phyloP scores from a whole-genome alignment of 2,888 invertebrate genomes.

The Trileptium ribeirensis region DNA sequence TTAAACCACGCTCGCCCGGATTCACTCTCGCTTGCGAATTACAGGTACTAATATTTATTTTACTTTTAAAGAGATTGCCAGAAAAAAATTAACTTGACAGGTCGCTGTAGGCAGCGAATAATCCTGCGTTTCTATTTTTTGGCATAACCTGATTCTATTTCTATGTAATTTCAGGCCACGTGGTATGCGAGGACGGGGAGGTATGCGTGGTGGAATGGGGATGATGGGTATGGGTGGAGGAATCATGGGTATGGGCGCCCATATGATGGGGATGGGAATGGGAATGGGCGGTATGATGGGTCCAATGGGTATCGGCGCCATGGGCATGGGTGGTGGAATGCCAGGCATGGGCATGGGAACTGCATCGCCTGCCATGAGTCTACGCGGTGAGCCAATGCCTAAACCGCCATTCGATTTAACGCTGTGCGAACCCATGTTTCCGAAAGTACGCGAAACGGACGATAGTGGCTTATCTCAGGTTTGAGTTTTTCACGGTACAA shows the following conservation, averaged over 20 bases:
- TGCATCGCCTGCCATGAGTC: not conserved
- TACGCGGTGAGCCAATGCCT: not conserved
- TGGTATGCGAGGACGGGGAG: not conserved
- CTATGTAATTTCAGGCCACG: too few relatives aligned
- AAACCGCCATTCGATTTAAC: conserved; percentile 32
- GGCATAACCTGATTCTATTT: too few relatives aligned
- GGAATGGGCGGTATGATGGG: not conserved
- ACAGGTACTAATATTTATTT: too few relatives aligned
- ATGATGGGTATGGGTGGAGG: too few relatives aligned
- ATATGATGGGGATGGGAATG: not conserved
- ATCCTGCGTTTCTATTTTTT: too few relatives aligned
- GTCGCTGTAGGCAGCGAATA: too few relatives aligned
- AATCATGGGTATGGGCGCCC: too few relatives aligned
- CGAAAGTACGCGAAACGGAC: conserved; percentile 71
- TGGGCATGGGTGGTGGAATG: not conserved
- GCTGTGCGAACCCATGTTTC: conserved; percentile 76
- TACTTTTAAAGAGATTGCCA: too few relatives aligned
- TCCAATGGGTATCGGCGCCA: not conserved
- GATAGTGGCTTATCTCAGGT: conserved; percentile 76
- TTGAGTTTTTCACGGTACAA: conserved; percentile 42
- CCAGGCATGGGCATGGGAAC: not conserved
- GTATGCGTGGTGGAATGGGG: not conserved
- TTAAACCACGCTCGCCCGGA: too few relatives aligned
- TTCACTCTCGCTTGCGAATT: too few relatives aligned
- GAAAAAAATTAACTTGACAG: too few relatives aligned